Conservation (phyloP, 2,797 vertebrate genomes). For the Periparus ater region DNA sequence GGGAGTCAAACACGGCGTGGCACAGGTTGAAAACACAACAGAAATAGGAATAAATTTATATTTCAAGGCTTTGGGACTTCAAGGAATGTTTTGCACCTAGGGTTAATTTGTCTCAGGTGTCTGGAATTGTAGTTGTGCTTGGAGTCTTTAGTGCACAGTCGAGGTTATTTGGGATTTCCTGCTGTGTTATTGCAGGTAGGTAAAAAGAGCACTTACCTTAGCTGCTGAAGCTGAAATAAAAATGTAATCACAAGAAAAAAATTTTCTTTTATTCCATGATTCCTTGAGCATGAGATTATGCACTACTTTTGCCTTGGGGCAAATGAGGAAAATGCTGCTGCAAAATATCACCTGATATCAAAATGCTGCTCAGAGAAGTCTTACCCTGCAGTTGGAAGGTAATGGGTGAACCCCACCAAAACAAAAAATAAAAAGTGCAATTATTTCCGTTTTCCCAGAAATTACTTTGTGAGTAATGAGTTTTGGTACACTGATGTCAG, state of each 20-base stretch:
- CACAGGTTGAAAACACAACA: not conserved
- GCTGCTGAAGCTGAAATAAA: not conserved
- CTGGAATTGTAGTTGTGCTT: not conserved
- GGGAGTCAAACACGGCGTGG: fast-evolving
- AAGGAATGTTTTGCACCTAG: not conserved
- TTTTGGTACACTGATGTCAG: not conserved
- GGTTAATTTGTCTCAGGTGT: not conserved
- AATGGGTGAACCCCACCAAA: not conserved
- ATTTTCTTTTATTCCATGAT: not conserved
- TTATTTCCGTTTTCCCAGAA: not conserved
- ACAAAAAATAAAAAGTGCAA: not conserved
- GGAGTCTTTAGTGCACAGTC: not conserved
- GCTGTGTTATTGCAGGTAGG: not conserved
- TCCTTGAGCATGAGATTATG: not conserved
- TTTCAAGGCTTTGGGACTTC: not conserved
- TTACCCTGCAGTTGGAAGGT: not conserved
- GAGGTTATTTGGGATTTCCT: not conserved
- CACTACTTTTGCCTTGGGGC: not conserved
- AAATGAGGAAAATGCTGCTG: not conserved
- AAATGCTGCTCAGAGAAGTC: not conserved
- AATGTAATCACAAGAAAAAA: not conserved
- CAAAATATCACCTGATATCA: not conserved
- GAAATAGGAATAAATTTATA: not conserved
- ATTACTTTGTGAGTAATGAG: not conserved
- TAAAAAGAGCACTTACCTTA: not conserved